Evolutionary conservation across 1,140 invertebrate species (phyloP), one percentile per base, ranked within the genome.

Genomic region (Drosophila hydei): DNA sequence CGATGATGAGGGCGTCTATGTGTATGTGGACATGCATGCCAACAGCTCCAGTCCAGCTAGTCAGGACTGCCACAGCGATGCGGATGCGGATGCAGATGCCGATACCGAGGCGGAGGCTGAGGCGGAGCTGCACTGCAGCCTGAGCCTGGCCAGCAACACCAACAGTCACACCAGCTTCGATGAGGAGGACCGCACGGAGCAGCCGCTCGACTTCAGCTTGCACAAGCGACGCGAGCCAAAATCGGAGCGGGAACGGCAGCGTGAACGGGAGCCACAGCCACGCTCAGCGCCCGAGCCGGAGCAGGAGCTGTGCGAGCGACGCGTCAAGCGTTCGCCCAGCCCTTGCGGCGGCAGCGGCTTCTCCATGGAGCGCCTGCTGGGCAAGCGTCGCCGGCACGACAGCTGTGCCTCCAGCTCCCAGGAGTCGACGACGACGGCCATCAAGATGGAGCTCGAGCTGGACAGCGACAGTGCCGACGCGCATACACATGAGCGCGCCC

Each of bases 161-260:
- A 77, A 67, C 21, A 81, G 75, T 9, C 30, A 47, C 11, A 52
- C 36, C 47, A 77, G 54, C 47, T 45, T 55, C 58, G 64, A 48
- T 0, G 67, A 72, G 6, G 48, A 64, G 27, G 52, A 63, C 5
- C 61, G 67, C 47, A 43, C 23, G 0, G 81, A 87, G 14, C 78
- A 91, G 47, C 90, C 90, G 0, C 69, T 91, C 2, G 90, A 91
- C 48, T 91, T 91, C 12, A 89, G 84, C 38, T 21, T 91, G 50
- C 81, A 91, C 52, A 91, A 90, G 43, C 90, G 90, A 2, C 69
- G 69, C 25, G 67, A 74, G 19, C 42, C 68, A 2, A 56, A 62
- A 21, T 23, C 4, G 14, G 45, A 42, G 16, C 42, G 3, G 3
- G 40, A 54, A 16, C 40, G 16, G 8, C 36, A 40, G 12, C 40